These are phyloP conservation scores for Platygyra sinensis DNA, from an alignment of 64 coral and sea anemone species.

Conservation along the genomic window DNA sequence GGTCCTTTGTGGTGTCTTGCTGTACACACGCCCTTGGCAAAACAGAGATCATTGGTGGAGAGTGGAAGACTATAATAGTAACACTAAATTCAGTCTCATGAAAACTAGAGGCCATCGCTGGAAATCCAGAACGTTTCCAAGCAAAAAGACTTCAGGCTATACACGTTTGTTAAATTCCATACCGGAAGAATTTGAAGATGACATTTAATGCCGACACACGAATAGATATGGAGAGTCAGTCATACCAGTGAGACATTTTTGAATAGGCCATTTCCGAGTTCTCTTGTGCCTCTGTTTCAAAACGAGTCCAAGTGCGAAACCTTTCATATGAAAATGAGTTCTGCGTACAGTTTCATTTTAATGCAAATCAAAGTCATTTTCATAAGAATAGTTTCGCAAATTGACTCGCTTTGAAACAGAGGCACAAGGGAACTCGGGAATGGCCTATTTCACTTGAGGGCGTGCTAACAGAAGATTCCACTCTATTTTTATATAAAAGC, in stretches of 20 bases:
- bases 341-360: too few relatives aligned
- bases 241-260: neutral
- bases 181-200: constrained; percentile 78
- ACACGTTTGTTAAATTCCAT: constrained; percentile 57
- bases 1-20: constrained; percentile 69
- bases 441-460: too few relatives aligned
- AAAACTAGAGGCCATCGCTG: constrained; percentile 61
- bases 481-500: too few relatives aligned
- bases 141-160: constrained; percentile 26
- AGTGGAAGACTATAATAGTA: constrained; percentile 81
- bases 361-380: too few relatives aligned
- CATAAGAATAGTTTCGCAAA: too few relatives aligned
- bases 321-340: too few relatives aligned
- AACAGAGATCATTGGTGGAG: constrained; percentile 93
- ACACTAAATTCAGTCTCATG: constrained; percentile 85
- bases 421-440: too few relatives aligned
- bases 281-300: too few relatives aligned
- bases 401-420: too few relatives aligned
- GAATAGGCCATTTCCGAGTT: too few relatives aligned
- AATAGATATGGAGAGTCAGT: too few relatives aligned
- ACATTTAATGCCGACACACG: neutral
- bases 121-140: constrained; percentile 51
- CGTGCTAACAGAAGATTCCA: neutral
- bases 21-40: constrained; percentile 86
- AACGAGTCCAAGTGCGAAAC: too few relatives aligned